Base-by-base conservation (phyloP, 2,797 vertebrate genomes). In the Falco berigora region DNA sequence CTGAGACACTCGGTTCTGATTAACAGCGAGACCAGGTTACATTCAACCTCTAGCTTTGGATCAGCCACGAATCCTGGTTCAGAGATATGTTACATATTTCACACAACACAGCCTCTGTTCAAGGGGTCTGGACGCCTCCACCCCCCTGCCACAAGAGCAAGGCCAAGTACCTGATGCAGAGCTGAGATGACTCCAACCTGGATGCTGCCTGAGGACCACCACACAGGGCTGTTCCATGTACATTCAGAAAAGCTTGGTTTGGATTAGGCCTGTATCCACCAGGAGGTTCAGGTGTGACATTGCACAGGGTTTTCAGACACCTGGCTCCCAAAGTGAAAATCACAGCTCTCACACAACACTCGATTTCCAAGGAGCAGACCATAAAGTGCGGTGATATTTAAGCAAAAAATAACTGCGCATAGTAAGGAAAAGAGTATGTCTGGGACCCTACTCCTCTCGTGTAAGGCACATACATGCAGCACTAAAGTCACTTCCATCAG, bases 11-110 rank as follows among this genome's bases (percentile, higher is more conserved):
- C 42, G 36, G 24, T 66, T 89, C 77, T 59, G 24, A 83, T 44
- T 56, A 72, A 80, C n/a, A 68, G 40, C 0, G 0, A 93, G 52
- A 71, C 36, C 28, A 30, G 36, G 50, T 75, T 38, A 7, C 0
- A 0, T 59, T 81, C 77, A 94, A n/a, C 30, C 30, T 88, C 62
- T 17, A 73, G 58, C 30, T 92, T 55, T 73, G 21, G 34, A 66
- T 75, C 46, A 75, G 10, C 14, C 64, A 75, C 62, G 53, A 90
- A 81, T 59, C 47, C 36, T 32, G 38, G 47, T 50, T 81, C 34
- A 81, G 42, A 46, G 32, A 38, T 0, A 0, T 5, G 19, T 59
- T 44, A 85, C 14, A 69, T 49, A 87, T 55, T 66, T 40, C 52
- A 79, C 14, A 23, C 1, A 4, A 62, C 19, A 30, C 12, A 28